Conservation (phyloP, 2,888 invertebrate genomes). For the Drosophila leonis region DNA sequence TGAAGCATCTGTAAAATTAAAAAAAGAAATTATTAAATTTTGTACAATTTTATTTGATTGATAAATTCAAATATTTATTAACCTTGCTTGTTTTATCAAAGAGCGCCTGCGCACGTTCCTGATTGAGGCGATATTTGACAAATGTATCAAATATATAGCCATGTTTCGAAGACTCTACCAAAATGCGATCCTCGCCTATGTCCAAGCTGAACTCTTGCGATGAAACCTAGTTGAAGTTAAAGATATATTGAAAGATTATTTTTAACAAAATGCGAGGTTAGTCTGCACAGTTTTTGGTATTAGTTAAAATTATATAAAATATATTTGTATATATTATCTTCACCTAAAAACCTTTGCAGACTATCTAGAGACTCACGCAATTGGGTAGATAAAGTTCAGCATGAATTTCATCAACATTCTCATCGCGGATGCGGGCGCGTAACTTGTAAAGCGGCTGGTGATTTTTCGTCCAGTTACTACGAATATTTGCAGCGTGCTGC, state of each 20-base stretch:
- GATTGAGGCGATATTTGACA: constrained; percentile 89
- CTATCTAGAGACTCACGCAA: constrained; percentile 75
- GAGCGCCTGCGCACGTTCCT: constrained; percentile 86
- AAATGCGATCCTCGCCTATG: constrained; percentile 91
- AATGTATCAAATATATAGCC: constrained; percentile 90
- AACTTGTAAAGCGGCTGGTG: constrained; percentile 87
- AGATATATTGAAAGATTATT: not conserved
- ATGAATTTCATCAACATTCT: constrained; percentile 78
- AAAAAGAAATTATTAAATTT: not conserved
- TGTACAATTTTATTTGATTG: not conserved
- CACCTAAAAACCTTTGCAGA: no score
- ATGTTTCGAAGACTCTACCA: constrained; percentile 88
- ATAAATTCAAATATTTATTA: constrained; percentile 19
- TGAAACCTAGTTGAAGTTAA: constrained; percentile 86
- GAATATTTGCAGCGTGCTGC: constrained; percentile 50
- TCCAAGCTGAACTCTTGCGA: constrained; percentile 89
- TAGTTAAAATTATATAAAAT: no score
- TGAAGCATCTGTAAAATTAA: constrained; percentile 82
- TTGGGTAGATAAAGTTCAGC: constrained; percentile 85
- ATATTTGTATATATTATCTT: no score
- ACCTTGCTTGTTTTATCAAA: constrained; percentile 87
- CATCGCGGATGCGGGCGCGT: constrained; percentile 87
- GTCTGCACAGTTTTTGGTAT: no score
- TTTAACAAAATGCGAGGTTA: no score
- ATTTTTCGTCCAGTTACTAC: constrained; percentile 59